Evolutionary conservation across 2,888 invertebrate genomes (phyloP).

Genomic region (Ariolimax columbianus): DNA sequence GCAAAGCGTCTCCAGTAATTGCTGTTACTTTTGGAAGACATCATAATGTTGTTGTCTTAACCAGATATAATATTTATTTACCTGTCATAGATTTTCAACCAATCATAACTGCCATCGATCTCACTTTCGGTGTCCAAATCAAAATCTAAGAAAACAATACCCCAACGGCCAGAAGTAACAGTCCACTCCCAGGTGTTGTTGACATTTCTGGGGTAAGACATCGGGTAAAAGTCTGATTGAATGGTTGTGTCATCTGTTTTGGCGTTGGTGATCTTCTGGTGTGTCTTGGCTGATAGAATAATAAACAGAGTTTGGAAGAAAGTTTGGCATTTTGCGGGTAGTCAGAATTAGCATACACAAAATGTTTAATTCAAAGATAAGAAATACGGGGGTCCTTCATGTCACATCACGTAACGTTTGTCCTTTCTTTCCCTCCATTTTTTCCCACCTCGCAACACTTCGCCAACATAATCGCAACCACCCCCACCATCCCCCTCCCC

Average conservation of each 20-base stretch:
- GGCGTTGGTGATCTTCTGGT: neutral
- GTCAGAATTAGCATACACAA: no score
- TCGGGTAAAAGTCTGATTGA: slow-evolving; percentile 16
- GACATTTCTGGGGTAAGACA: neutral
- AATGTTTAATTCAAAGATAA: no score
- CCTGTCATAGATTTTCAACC: slow-evolving; percentile 20
- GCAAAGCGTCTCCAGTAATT: no score
- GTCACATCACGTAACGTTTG: no score
- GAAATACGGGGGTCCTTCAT: no score
- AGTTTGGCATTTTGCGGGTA: no score
- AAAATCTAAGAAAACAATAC: slow-evolving; percentile 4
- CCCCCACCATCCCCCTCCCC: no score
- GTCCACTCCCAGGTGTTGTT: slow-evolving; percentile 21
- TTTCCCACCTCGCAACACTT: no score
- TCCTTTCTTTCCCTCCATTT: no score
- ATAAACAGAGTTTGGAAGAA: neutral
- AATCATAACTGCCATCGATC: neutral
- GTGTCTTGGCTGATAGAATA: neutral
- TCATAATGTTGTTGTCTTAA: no score
- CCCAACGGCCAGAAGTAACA: slow-evolving; percentile 13
- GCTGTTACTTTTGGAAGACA: no score
- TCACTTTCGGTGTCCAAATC: slow-evolving; percentile 18
- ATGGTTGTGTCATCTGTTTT: neutral
- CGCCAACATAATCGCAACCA: no score
- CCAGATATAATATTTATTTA: neutral